Percentiles rank a stretch among this genome's conserved stretches.
phyloP scores from a whole-genome alignment of 1,140 invertebrate species.

The Neodiprion fabricii region DNA sequence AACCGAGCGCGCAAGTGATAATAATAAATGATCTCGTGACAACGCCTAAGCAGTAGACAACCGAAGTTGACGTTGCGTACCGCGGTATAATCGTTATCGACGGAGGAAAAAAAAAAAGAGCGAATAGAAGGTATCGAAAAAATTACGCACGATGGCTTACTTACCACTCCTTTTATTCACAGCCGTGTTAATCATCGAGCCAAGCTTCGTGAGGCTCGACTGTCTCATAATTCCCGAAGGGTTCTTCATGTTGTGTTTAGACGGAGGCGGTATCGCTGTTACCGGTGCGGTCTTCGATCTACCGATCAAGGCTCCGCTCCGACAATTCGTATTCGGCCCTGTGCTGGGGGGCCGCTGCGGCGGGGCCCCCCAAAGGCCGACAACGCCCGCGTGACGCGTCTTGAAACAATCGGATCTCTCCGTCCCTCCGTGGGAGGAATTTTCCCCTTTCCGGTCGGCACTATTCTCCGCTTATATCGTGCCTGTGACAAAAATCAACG shows the following conservation, averaged over 20 bases:
- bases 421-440: not conserved
- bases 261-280: slow-evolving; percentile 41
- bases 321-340: slow-evolving; percentile 48
- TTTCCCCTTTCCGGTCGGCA: not conserved
- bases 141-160: slow-evolving; percentile 11
- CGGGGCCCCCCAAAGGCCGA: slow-evolving; percentile 61
- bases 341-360: slow-evolving; percentile 55
- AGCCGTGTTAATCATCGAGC: slow-evolving; percentile 71
- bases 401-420: slow-evolving; percentile 31
- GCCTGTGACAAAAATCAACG: too few relatives aligned
- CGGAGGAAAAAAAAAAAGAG: slow-evolving; percentile 25
- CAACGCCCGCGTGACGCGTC: slow-evolving; percentile 61
- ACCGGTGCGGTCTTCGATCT: slow-evolving; percentile 40
- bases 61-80: too few relatives aligned
- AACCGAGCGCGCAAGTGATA: too few relatives aligned
- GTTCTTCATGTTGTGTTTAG: slow-evolving; percentile 54
- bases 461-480: not conserved
- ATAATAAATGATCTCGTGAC: too few relatives aligned
- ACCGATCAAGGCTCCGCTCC: slow-evolving; percentile 45
- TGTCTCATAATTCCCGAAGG: slow-evolving; percentile 68
- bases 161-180: slow-evolving; percentile 63
- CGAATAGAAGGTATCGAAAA: too few relatives aligned
- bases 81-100: too few relatives aligned
- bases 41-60: too few relatives aligned
- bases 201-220: slow-evolving; percentile 71